Conservation (phyloP, 2,888 invertebrate genomes). For the Dioctria linearis region DNA sequence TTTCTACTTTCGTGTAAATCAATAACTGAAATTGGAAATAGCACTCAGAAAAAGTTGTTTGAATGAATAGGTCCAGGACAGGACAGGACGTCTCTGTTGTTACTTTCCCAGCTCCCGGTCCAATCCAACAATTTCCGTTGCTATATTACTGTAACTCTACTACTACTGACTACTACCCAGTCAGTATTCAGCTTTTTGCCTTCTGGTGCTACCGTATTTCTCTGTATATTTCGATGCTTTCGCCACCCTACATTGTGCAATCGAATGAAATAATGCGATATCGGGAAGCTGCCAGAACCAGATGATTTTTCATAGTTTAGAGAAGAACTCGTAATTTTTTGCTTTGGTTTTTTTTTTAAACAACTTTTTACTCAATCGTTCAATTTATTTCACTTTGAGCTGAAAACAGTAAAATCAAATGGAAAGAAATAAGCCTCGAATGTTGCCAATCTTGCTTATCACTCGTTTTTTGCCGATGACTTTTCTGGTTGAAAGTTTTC, state of each 20-base stretch:
- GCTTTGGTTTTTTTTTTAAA: neutral
- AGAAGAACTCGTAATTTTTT: slow-evolving; percentile 17
- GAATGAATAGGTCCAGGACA: slow-evolving; percentile 12
- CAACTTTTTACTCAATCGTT: slow-evolving; percentile 36
- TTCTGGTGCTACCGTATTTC: neutral
- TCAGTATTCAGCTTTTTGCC: neutral
- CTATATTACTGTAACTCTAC: neutral
- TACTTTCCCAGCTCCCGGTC: slow-evolving; percentile 8
- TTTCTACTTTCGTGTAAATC: neutral
- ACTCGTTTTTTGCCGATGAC: neutral
- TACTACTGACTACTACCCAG: neutral
- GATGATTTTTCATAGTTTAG: slow-evolving; percentile 43
- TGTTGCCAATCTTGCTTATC: slow-evolving; percentile 19
- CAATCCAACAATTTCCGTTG: neutral
- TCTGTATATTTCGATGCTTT: slow-evolving; percentile 25
- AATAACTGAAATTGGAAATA: slow-evolving; percentile 38
- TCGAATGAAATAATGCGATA: slow-evolving; percentile 38
- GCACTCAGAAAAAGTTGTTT: slow-evolving; percentile 8
- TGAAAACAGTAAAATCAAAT: slow-evolving; percentile 16
- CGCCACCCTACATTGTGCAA: slow-evolving; percentile 17
- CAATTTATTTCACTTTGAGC: slow-evolving; percentile 21
- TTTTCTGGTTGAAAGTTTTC: too few species aligned
- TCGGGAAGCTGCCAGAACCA: slow-evolving; percentile 27
- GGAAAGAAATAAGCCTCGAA: slow-evolving; percentile 13
- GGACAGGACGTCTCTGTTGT: neutral